Base-by-base conservation (phyloP, 1,140 invertebrate species). In the Bemisia tabaci region DNA sequence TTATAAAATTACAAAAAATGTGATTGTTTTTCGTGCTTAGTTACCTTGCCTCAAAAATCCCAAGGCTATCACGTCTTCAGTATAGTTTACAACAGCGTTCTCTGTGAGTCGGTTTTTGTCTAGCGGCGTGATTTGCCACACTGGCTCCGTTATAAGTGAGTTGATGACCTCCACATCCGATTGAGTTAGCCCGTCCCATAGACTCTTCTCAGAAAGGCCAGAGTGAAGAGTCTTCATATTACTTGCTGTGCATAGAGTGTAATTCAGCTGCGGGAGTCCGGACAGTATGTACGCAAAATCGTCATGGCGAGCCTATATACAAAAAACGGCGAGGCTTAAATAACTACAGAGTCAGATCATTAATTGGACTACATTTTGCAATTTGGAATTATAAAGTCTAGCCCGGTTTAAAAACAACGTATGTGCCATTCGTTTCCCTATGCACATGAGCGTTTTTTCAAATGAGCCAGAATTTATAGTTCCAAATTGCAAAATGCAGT, bases 131-230 rank as follows among this genome's bases (percentile, higher is more conserved):
- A 92, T 88, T 74, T 90, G 86, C 90, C 90, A 94, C 0, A 93
- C 84, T 0, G 91, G 91, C 73, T 92, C 89, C 1, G 85, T 86
- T 9, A 92, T 78, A 22, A 92, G 72, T 17, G 89, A 85, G 68
- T 91, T 85, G 61, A 92, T 82, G 0, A 86, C 82, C 24, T 84
- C 80, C 21, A 86, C 80, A 66, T 92, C 90, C 11, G 70, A 84
- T 26, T 87, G 83, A 70, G 88, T 90, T 0, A 91, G 71, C 0
- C 89, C 89, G 70, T 91, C 89, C 89, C 88, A 92, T 1, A 91
- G 77, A 5, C 84, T 85, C 65, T 90, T 87, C 71, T 89, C 84
- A 0, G 84, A 82, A 73, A 88, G 80, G n/a, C 83, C 82, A 0
- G 83, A 84, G 72, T 92, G 90, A 1, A 93, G 74, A 22, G 80